phyloP scores from a whole-genome alignment of 1,140 invertebrate genomes.

The Pachyrhynchus sulphureomaculatus region DNA sequence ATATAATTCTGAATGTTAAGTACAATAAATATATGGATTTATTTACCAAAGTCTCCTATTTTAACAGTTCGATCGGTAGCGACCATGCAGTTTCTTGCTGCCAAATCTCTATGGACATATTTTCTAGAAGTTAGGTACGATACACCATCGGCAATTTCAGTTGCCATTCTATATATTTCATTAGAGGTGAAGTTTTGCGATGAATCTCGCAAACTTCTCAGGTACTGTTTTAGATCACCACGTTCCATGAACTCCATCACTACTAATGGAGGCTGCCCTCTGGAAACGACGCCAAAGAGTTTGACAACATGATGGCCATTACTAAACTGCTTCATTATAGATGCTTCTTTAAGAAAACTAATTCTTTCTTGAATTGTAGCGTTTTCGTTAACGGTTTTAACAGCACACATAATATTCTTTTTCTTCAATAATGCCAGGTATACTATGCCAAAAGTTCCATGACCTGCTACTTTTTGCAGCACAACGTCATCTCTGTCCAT shows the following conservation, averaged over 20 bases:
- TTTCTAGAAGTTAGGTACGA: conserved; percentile 71
- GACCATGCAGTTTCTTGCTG: conserved; percentile 80
- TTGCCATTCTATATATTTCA: conserved; percentile 63
- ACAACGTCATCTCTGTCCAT: conserved; percentile 80
- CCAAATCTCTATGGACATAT: conserved; percentile 76
- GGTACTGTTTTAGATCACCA: conserved; percentile 70
- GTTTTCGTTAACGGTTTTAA: conserved; percentile 92
- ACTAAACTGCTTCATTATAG: conserved; percentile 90
- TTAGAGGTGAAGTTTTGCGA: conserved; percentile 45
- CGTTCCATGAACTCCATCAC: conserved; percentile 78
- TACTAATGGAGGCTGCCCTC: conserved; percentile 64
- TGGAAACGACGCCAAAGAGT: conserved; percentile 70
- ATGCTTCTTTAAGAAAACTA: conserved; percentile 92
- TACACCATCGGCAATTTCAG: conserved; percentile 81
- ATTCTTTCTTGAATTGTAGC: conserved; percentile 78
- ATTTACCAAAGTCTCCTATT: conserved; percentile 68
- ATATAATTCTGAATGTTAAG: too few relatives aligned
- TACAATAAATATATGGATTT: too few relatives aligned
- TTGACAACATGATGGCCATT: conserved; percentile 64
- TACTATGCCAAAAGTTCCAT: conserved; percentile 94
- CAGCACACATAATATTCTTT: conserved; percentile 72
- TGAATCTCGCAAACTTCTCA: conserved; percentile 53
- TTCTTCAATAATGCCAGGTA: conserved; percentile 42
- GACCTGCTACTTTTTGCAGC: conserved; percentile 77
- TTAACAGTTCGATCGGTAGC: conserved; percentile 67